Evolutionary conservation across 2,888 invertebrate genomes (phyloP), one percentile per base, ranked within the genome.

Genomic region (Myopa testacea): DNA sequence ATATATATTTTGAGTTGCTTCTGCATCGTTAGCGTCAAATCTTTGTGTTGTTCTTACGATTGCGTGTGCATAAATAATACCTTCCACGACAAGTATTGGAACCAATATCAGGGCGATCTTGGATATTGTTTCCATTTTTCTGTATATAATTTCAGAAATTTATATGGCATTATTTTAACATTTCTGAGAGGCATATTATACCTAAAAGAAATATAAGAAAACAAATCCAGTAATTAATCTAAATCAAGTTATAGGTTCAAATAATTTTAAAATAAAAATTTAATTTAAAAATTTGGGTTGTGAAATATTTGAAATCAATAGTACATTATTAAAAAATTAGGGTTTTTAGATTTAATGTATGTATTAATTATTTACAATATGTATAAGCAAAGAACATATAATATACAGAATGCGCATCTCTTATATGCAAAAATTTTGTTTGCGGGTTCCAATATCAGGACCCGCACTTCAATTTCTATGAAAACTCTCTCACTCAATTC

Each of bases 41-140:
- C 65, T 38, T 60, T 78, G 75, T 65, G 65, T 78, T 77, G 77
- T 69, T 62, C 52, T 71, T 71, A 70, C 58, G 80, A 71, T 63
- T 84, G 78, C 69, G 1, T 26, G 50, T 77, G 76, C 81, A 60
- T 79, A n/a, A 45, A 75, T 79, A 78, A 76, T 76, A 38, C 79
- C 79, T 77, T 82, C 81, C 78, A 81, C 80, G 82, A 78, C 78
- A 76, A 85, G 78, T 82, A 85, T 83, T 81, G 83, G 84, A 82
- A 83, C 81, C 84, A 89, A 85, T 88, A 88, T 89, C 88, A 88
- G 83, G 88, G 85, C 83, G 83, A 88, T 85, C 85, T 88, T 82
- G 84, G 88, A 87, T 88, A 88, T 83, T 86, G 87, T 82, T 86
- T 88, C 88, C 88, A 88, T 88, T 88, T 87, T 88, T 85, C 85